A percentile compares a stretch with the other conserved stretches of the same genome.
Evolutionary conservation across 2,797 vertebrate species (phyloP).

Genomic region (Sarcophilus harrisii): DNA sequence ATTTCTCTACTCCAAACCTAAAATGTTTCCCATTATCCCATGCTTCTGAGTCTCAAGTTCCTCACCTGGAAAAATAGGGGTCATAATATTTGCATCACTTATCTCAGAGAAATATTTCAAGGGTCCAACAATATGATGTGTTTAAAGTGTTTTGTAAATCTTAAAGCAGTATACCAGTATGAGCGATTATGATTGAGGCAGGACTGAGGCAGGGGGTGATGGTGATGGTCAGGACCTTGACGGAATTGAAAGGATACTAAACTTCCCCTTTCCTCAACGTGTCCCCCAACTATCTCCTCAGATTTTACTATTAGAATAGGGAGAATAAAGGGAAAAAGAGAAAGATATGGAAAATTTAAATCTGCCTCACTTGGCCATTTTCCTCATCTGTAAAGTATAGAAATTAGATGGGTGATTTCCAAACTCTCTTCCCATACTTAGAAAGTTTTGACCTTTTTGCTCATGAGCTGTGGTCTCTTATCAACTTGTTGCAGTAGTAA

Average conservation of each 20-base stretch:
- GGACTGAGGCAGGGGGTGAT: rapidly evolving
- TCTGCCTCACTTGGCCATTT: rapidly evolving
- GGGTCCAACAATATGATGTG: background rate
- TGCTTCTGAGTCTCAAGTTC: background rate
- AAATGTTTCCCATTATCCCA: background rate
- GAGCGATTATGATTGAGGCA: background rate
- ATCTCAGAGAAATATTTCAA: background rate
- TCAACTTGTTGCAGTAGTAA: background rate
- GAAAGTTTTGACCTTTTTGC: background rate
- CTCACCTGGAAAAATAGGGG: background rate
- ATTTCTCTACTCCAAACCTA: background rate
- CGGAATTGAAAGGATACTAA: background rate
- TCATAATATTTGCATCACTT: background rate
- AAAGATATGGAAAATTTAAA: background rate
- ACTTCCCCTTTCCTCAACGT: rapidly evolving
- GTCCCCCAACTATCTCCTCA: background rate
- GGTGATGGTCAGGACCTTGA: background rate
- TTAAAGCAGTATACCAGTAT: background rate
- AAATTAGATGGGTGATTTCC: background rate
- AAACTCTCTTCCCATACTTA: background rate
- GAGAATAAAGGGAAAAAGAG: background rate
- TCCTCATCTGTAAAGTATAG: background rate
- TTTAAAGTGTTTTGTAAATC: background rate
- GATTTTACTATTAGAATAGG: background rate
- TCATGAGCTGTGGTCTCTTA: background rate